These are phyloP conservation scores for Heptranchias perlo DNA, from an alignment of 2,113 vertebrate species.

Conservation along the genomic window DNA sequence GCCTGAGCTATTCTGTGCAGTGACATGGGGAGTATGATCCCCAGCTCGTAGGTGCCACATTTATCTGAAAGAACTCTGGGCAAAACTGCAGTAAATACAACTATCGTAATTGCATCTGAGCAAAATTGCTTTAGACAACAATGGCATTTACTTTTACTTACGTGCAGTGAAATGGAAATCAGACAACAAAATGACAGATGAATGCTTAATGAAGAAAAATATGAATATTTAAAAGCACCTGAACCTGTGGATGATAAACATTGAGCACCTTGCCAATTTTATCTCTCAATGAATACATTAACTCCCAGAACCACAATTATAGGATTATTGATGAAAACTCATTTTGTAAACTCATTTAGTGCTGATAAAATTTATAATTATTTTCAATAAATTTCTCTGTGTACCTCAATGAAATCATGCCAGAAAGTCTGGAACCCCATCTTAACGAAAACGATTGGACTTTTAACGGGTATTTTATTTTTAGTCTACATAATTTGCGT, in stretches of 20 bases:
- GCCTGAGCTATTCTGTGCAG: conserved; percentile 38
- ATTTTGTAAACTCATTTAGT: no score
- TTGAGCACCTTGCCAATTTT: conserved; percentile 47
- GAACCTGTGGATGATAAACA: conserved; percentile 43
- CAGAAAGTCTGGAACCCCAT: not conserved
- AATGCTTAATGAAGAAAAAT: conserved; percentile 39
- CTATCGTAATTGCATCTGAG: conserved; percentile 44
- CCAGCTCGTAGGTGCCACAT: conserved; percentile 40
- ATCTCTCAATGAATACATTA: conserved; percentile 35
- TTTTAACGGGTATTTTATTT: not conserved
- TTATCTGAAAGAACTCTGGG: conserved; percentile 39
- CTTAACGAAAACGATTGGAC: not conserved
- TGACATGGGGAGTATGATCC: not conserved
- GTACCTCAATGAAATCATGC: not conserved
- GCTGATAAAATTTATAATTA: no score
- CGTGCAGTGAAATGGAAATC: conserved; percentile 50
- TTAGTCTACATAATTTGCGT: not conserved
- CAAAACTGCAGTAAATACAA: conserved; percentile 41
- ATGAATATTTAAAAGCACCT: conserved; percentile 52
- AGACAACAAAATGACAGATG: conserved; percentile 47
- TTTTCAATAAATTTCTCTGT: not conserved
- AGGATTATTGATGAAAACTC: conserved; percentile 3
- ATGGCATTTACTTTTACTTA: conserved; percentile 46
- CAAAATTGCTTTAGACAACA: conserved; percentile 43
- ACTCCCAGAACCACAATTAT: not conserved